Percentiles rank a stretch among this genome's conserved stretches.
Conservation (phyloP, 2,797 vertebrate genomes). For the Cirrhinus mrigala region DNA sequence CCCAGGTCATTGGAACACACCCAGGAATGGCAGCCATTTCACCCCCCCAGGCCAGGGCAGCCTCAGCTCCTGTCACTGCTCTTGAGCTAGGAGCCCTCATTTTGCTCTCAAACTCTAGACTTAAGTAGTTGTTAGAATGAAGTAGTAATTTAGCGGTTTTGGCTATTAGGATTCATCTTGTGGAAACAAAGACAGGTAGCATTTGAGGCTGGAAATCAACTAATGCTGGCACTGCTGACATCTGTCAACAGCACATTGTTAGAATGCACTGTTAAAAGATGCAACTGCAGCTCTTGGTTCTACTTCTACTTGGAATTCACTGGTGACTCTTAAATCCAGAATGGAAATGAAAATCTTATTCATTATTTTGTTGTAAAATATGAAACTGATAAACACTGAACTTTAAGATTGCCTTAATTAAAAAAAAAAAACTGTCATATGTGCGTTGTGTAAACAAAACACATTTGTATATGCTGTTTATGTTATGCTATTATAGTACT, state of each 20-base stretch:
- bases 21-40: conserved; percentile 84
- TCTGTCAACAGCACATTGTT: conserved; percentile 3
- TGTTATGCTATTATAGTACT: not conserved
- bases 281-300: not conserved
- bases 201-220: not conserved
- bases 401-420: not conserved
- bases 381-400: not conserved
- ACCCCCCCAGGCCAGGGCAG: conserved; percentile 75
- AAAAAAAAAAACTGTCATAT: not conserved
- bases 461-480: not conserved
- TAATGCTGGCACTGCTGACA: not conserved
- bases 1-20: conserved; percentile 76
- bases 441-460: conserved; percentile 1
- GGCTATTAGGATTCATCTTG: conserved; percentile 16
- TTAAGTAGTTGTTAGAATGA: conserved; percentile 13
- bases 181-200: not conserved
- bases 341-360: not conserved
- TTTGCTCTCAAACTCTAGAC: conserved; percentile 31
- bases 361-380: not conserved
- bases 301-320: not conserved
- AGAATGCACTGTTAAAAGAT: conserved; percentile 3
- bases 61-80: conserved; percentile 68
- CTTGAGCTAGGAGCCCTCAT: conserved; percentile 33
- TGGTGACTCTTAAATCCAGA: not conserved
- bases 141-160: conserved; percentile 14